Base-by-base conservation (phyloP, 2,797 vertebrate species). In the Antrozous pallidus region DNA sequence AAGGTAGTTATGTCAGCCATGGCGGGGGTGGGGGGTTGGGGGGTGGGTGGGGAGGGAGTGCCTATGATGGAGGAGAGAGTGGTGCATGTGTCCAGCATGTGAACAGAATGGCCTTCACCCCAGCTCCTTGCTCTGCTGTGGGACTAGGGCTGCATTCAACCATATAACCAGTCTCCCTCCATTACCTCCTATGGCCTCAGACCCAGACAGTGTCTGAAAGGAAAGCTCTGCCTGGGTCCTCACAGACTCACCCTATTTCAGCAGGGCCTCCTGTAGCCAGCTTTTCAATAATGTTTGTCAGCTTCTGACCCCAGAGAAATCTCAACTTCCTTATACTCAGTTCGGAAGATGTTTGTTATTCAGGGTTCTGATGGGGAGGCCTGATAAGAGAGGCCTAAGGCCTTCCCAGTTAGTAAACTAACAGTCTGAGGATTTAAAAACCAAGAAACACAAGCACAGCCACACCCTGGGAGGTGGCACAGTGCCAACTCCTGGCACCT, bases 261-360 rank as follows among this genome's bases (percentile, higher is more conserved):
- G 40, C 2, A 47, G 33, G 78, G 42, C 56, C 82, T 71, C 40
- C 61, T 49, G 40, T 54, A 8, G 11, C 78, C 49, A 67, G 77
- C 17, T 91, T 78, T 74, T 84, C 74, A 69, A 20, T 63, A 63
- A 4, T 49, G 75, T 78, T 81, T 94, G 91, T 79, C 28, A 90
- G 90, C 36, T 73, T 91, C 77, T 95, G 79, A 92, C 69, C 82
- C 85, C 45, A 70, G 74, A 79, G 79, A 93, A 93, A 96, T 94
- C 2, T 80, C 33, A 17, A 74, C 91, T 96, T 97, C 97, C 94
- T 91, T 95, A 73, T 97, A 86, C 78, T 88, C 69, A 40, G 88
- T 88, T 92, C 42, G 33, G 93, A 91, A 95, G 91, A 95, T 17
- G 33, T 95, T 97, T 97, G 93, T 96, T 89, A 81, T 78, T 96